Evolutionary conservation across 2,888 invertebrate species (phyloP).

Genomic region (Spisula solida): DNA sequence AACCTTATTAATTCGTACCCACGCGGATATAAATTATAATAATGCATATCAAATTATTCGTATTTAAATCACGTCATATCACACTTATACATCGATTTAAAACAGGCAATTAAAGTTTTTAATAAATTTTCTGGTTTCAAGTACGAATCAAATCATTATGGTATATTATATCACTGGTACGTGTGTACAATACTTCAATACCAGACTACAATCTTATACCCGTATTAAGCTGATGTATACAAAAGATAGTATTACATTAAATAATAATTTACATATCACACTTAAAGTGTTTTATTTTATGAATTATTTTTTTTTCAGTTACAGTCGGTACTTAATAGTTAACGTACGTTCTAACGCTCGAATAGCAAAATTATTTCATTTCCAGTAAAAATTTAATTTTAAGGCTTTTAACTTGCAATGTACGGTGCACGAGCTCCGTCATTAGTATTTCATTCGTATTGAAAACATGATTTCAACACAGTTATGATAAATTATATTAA

Average conservation of each 20-base stretch:
- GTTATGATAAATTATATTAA: too few relatives aligned
- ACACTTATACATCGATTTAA: neutral
- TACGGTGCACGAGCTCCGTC: too few relatives aligned
- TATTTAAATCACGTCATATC: neutral
- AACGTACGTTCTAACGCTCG: too few relatives aligned
- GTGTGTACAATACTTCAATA: neutral
- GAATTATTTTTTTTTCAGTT: neutral
- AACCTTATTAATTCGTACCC: neutral
- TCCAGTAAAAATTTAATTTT: neutral
- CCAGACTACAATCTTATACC: neutral
- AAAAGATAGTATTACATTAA: neutral
- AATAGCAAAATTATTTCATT: too few relatives aligned
- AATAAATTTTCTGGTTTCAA: neutral
- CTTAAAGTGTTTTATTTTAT: neutral
- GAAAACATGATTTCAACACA: too few relatives aligned
- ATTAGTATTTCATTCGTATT: too few relatives aligned
- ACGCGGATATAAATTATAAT: neutral
- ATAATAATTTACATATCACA: neutral
- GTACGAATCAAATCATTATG: neutral
- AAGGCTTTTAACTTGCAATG: neutral
- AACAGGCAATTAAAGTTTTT: conserved; percentile 2
- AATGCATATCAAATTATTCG: neutral
- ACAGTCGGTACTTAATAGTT: too few relatives aligned
- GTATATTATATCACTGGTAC: neutral
- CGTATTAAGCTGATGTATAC: neutral